phyloP scores from a whole-genome alignment of 1,140 invertebrate species.

The Olivierus martensii region DNA sequence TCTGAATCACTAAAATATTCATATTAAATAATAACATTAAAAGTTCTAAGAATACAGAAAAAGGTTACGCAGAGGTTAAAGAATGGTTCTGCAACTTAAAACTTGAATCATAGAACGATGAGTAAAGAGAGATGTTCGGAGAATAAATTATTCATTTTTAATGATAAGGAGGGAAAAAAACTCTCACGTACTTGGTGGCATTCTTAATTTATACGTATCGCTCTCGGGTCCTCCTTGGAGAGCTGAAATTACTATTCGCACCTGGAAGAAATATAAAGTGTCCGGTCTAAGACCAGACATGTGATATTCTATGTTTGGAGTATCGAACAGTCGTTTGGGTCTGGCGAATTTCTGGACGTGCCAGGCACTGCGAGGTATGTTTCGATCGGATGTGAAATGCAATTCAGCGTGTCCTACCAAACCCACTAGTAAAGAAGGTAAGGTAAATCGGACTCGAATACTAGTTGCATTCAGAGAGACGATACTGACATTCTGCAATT shows the following conservation, averaged over 20 bases:
- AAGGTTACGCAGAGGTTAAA: no score
- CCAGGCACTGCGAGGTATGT: conserved; percentile 37
- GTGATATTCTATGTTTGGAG: conserved; percentile 66
- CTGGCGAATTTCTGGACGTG: conserved; percentile 67
- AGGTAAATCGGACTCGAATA: conserved; percentile 62
- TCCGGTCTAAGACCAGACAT: conserved; percentile 56
- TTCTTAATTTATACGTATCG: conserved; percentile 17
- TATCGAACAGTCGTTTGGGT: conserved; percentile 65
- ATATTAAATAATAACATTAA: no score
- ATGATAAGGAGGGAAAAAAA: background rate
- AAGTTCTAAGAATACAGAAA: no score
- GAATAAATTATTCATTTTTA: background rate
- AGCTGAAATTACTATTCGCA: conserved; percentile 20
- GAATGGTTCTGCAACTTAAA: no score
- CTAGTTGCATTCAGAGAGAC: conserved; percentile 49
- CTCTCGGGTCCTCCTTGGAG: conserved; percentile 19
- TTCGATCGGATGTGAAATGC: conserved; percentile 21
- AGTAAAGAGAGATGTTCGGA: no score
- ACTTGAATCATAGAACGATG: no score
- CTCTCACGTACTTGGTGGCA: conserved; percentile 13
- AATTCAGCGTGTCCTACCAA: conserved; percentile 22
- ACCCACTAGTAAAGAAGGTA: conserved; percentile 52
- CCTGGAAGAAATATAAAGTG: conserved; percentile 48
- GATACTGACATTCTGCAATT: conserved; percentile 31
- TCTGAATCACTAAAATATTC: no score